Evolutionary conservation across 2,113 vertebrate species (phyloP), one percentile per base, ranked within the genome.

Genomic region (Austrofundulus limnaeus): DNA sequence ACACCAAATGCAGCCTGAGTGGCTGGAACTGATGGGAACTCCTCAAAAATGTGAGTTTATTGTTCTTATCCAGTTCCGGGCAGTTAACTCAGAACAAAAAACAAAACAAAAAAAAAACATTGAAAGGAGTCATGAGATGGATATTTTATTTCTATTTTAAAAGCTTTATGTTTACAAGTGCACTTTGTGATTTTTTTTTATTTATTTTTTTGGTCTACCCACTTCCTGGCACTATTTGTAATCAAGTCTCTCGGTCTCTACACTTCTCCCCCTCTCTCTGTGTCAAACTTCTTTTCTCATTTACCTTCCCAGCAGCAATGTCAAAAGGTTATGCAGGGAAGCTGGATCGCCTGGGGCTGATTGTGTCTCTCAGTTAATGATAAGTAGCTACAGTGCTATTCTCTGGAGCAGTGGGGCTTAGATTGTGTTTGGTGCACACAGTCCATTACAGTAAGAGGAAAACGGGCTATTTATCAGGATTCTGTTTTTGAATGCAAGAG

Each of bases 301-400:
- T 89, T 86, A 87, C 81, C 83, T 85, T 85, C 82, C 80, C 81
- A 83, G 80, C 84, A 89, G 88, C 85, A 87, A 87, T 84, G 88
- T 86, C 87, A 87, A 81, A 87, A 87, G 86, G 83, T 90, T 80
- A 85, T 43, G 61, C 55, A 72, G 82, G 75, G 83, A 85, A 86
- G 82, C 83, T 67, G 80, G 73, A 73, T 86, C 28, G 81, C 87
- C 85, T 20, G 70, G 73, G 85, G 85, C 89, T 78, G 77, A 81
- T 86, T 83, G 77, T 88, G 82, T 88, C 86, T 88, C 82, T 85
- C 82, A 89, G 82, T 88, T 89, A 88, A 88, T 85, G 84, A 89
- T 90, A 90, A 90, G 84, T 87, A 88, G 81, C 83, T 81, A 75
- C 81, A 81, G 78, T 62, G 78, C 75, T 80, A 71, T 72, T 82